Percentiles rank a stretch among this genome's conserved stretches.
Conservation (phyloP, 2,888 invertebrate species). For the Lasioglossum zephyrum region DNA sequence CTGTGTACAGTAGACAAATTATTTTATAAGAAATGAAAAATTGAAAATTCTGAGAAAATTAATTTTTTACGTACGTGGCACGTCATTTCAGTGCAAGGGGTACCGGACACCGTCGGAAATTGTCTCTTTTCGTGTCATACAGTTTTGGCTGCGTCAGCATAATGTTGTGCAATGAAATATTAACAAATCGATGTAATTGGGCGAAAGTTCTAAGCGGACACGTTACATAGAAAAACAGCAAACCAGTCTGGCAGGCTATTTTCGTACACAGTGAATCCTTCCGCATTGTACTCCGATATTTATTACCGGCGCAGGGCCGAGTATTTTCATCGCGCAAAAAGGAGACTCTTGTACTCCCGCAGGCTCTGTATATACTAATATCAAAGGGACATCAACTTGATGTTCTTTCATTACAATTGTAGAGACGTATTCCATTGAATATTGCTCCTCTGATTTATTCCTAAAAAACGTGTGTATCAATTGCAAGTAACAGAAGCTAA, state of each 20-base stretch:
- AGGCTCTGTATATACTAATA: conserved; percentile 65
- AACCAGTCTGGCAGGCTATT: background rate
- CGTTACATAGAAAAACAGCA: background rate
- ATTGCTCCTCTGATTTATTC: conserved; percentile 26
- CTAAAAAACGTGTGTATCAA: background rate
- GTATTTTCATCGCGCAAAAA: conserved; percentile 52
- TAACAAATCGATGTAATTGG: background rate
- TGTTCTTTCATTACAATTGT: conserved; percentile 33
- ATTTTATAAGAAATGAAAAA: too few relatives aligned
- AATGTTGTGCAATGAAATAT: background rate
- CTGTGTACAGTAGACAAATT: too few relatives aligned
- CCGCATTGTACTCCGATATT: conserved; percentile 40
- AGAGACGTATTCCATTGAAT: conserved; percentile 44
- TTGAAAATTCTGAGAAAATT: too few relatives aligned
- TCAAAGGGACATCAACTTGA: conserved; percentile 50
- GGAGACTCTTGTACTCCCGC: conserved; percentile 58
- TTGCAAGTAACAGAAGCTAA: background rate
- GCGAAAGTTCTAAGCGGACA: background rate
- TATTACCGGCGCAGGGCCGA: conserved; percentile 37
- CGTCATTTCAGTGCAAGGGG: too few relatives aligned
- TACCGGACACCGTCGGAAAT: background rate
- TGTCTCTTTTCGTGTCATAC: background rate
- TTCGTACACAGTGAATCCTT: background rate
- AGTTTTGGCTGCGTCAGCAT: background rate
- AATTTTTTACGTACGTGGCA: too few relatives aligned